Conservation (phyloP, 2,113 vertebrate species). For the Sigmodon hispidus region DNA sequence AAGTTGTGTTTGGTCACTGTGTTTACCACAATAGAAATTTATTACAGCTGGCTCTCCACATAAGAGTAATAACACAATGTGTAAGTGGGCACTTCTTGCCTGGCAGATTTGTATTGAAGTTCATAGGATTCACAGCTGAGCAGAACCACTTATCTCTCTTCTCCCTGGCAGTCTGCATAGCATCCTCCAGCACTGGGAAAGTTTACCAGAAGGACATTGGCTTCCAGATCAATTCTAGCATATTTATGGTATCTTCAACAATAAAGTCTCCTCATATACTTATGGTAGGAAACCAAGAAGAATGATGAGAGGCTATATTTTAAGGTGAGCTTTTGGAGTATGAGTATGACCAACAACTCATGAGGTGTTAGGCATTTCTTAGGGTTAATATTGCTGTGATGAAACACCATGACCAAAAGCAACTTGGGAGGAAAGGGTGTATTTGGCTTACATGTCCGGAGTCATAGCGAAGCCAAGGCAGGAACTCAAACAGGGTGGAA, state of each 20-base stretch:
- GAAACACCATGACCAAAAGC: neutral
- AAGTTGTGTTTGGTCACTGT: neutral
- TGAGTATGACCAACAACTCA: neutral
- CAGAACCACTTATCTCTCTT: neutral
- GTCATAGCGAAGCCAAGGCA: neutral
- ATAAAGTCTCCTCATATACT: neutral
- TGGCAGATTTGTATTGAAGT: neutral
- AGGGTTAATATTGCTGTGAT: neutral
- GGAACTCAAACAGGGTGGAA: neutral
- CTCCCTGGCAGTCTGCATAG: neutral
- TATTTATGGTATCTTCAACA: no score
- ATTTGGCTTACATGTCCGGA: neutral
- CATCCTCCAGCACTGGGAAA: neutral
- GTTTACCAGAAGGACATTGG: neutral
- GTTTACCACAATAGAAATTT: neutral
- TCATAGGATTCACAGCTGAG: no score
- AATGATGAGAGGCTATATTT: neutral
- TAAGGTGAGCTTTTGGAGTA: no score
- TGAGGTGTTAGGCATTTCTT: no score
- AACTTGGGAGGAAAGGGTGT: neutral
- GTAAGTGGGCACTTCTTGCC: neutral
- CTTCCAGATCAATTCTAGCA: neutral
- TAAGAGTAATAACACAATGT: no score
- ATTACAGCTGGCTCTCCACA: neutral
- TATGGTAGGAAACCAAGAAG: no score